Conservation (phyloP, 2,797 vertebrate genomes). For the Microchirus variegatus region DNA sequence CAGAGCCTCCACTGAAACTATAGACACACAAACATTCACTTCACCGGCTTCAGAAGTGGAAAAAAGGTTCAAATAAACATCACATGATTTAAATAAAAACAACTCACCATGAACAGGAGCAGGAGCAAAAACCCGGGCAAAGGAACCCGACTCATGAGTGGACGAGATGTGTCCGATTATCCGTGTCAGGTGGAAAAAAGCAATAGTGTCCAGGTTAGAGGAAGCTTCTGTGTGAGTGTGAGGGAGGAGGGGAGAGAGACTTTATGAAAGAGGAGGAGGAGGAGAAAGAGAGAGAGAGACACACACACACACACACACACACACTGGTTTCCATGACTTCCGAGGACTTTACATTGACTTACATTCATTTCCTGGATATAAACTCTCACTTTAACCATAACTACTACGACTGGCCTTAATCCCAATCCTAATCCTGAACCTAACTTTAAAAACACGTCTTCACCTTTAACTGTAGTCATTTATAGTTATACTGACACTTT, state of each 20-base stretch:
- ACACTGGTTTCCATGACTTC: no score
- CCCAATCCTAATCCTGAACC: no score
- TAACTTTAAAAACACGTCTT: no score
- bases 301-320: no score
- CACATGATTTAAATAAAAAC: not conserved
- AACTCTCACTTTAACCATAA: no score
- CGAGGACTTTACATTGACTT: no score
- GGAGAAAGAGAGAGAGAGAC: not conserved
- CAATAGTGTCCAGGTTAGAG: not conserved
- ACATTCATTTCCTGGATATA: no score
- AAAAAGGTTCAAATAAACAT: not conserved
- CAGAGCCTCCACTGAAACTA: no score
- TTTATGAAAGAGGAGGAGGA: slow-evolving; percentile 5
- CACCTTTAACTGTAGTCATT: no score
- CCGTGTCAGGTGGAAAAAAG: slow-evolving; percentile 3
- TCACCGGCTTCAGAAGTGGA: not conserved
- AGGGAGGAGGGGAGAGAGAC: not conserved
- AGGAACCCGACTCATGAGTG: slow-evolving; percentile 52
- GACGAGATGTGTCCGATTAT: slow-evolving; percentile 1
- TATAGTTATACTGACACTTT: no score
- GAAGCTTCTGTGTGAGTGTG: not conserved
- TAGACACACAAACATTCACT: not conserved
- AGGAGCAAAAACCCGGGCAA: slow-evolving; percentile 14
- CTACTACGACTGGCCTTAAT: no score
- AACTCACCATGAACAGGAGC: slow-evolving; percentile 57